These are phyloP conservation scores for Hassar affinis DNA, from an alignment of 2,113 vertebrate genomes.

Conservation along the genomic window DNA sequence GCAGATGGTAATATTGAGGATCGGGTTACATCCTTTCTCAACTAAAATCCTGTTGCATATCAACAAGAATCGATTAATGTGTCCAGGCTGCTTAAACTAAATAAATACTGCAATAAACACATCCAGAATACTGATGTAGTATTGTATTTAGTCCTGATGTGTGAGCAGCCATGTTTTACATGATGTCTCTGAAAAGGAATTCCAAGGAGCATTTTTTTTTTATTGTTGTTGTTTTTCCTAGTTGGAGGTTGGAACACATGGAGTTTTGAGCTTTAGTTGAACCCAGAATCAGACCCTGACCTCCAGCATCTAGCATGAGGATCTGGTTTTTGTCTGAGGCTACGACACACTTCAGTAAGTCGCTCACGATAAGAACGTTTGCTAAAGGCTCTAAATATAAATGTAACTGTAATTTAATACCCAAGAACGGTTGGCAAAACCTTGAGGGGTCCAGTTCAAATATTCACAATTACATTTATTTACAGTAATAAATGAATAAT, in stretches of 20 bases:
- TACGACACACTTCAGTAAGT: neutral
- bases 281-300: neutral
- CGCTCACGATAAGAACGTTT: neutral
- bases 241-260: neutral
- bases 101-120: neutral
- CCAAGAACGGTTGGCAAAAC: neutral
- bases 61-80: neutral
- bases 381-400: neutral
- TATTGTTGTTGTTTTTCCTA: neutral
- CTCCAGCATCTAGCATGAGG: neutral
- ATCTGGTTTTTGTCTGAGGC: neutral
- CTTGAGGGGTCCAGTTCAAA: neutral
- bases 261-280: neutral
- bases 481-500: too few relatives aligned
- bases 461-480: neutral
- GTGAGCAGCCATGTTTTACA: neutral
- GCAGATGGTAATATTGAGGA: conserved; percentile 23
- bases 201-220: neutral
- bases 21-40: neutral
- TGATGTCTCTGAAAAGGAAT: neutral
- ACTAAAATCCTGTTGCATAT: neutral
- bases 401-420: neutral
- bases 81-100: neutral
- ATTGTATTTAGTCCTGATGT: neutral
- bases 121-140: neutral